phyloP scores from a whole-genome alignment of 2,797 vertebrate species.

The Miopithecus talapoin region DNA sequence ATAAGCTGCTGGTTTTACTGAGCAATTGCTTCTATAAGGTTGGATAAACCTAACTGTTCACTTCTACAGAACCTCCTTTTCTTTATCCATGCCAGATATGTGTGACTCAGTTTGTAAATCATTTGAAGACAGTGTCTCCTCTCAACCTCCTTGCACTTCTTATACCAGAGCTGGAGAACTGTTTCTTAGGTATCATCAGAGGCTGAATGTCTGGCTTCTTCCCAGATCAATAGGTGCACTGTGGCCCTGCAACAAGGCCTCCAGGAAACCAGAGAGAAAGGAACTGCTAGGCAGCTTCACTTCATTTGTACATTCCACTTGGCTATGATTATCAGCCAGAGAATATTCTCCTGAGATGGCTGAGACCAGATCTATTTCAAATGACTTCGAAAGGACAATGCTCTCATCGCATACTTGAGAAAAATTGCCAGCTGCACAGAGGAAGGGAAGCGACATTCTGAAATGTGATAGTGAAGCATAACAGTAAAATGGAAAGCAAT shows the following conservation, averaged over 20 bases:
- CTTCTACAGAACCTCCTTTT: not conserved
- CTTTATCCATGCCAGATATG: not conserved
- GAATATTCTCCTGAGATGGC: slow-evolving; percentile 61
- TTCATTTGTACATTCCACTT: slow-evolving; percentile 45
- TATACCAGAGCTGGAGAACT: not conserved
- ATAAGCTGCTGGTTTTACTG: not conserved
- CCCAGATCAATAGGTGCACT: not conserved
- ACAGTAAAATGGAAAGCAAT: slow-evolving; percentile 68
- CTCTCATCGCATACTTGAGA: slow-evolving; percentile 37
- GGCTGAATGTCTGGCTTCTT: not conserved
- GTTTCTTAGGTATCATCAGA: not conserved
- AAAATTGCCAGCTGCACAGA: slow-evolving; percentile 37
- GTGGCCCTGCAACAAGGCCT: not conserved
- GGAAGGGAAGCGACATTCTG: slow-evolving; percentile 25
- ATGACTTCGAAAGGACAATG: slow-evolving; percentile 59
- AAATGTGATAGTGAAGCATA: slow-evolving; percentile 46
- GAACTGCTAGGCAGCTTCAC: not conserved
- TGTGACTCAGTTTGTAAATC: slow-evolving; percentile 3
- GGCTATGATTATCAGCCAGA: slow-evolving; percentile 24
- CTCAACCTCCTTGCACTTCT: not conserved
- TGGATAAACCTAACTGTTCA: not conserved
- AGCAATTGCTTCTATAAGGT: not conserved
- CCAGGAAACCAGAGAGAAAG: not conserved
- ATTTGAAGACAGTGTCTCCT: not conserved
- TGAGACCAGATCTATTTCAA: slow-evolving; percentile 51